Conservation (phyloP, 2,113 vertebrate genomes). For the Anolis sagrei region DNA sequence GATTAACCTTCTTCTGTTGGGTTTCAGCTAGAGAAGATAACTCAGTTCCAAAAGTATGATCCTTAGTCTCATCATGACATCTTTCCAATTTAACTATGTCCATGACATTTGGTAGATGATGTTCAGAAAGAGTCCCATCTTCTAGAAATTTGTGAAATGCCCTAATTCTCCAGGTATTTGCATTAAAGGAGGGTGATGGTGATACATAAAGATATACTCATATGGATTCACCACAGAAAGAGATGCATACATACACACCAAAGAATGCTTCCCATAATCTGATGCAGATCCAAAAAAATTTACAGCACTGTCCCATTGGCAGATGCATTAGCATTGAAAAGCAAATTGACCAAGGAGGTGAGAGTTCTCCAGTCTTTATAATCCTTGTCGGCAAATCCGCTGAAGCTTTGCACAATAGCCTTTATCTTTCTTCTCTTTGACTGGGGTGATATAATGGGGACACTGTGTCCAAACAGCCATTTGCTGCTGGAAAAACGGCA, state of each 20-base stretch:
- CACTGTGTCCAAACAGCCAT: conserved; percentile 71
- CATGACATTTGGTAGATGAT: neutral
- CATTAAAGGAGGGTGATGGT: conserved; percentile 60
- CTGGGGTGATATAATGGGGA: conserved; percentile 70
- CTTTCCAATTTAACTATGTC: neutral
- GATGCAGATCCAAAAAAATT: conserved; percentile 70
- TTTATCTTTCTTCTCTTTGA: conserved; percentile 71
- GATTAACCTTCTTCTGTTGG: neutral
- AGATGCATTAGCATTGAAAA: conserved; percentile 69
- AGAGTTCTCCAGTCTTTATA: conserved; percentile 68
- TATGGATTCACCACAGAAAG: too few relatives aligned
- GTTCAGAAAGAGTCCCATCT: neutral
- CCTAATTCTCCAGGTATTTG: conserved; percentile 40
- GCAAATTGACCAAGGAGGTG: conserved; percentile 70
- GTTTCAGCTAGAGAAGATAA: neutral
- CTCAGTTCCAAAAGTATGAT: neutral
- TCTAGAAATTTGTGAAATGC: neutral
- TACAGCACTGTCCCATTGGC: conserved; percentile 53
- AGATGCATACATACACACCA: neutral
- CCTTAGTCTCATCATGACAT: neutral
- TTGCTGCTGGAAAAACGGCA: conserved; percentile 70
- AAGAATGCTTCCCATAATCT: conserved; percentile 49
- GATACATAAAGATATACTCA: conserved; percentile 24
- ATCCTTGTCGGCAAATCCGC: conserved; percentile 69
- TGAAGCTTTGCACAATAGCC: conserved; percentile 70